Conservation (phyloP, 2,797 vertebrate species). For the Schizopygopsis pylzovi region DNA sequence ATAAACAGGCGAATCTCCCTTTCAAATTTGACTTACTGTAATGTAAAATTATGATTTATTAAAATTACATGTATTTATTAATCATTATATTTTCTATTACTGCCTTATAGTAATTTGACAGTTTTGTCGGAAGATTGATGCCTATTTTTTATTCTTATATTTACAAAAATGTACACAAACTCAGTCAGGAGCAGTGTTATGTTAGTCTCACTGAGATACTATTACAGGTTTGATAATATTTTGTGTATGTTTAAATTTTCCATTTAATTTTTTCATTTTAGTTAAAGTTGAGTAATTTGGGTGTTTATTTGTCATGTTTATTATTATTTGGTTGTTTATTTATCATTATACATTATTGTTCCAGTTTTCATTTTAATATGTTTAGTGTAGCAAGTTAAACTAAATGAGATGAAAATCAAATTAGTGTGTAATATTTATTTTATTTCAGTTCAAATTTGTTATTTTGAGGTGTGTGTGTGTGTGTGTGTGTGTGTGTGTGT, state of each 20-base stretch:
- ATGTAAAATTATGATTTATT: neutral
- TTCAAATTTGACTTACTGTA: neutral
- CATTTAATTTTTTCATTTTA: neutral
- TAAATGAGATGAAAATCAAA: neutral
- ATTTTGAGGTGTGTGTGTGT: too few species aligned
- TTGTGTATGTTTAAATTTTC: neutral
- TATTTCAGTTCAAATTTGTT: neutral
- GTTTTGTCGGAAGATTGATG: neutral
- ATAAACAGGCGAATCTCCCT: neutral
- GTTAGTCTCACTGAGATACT: neutral
- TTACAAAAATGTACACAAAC: neutral
- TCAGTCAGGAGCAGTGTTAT: neutral
- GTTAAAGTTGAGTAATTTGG: neutral
- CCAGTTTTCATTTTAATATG: neutral
- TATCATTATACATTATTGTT: neutral
- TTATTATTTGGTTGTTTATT: too few species aligned
- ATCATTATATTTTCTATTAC: neutral
- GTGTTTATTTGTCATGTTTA: neutral
- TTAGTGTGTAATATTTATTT: neutral
- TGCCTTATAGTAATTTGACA: neutral
- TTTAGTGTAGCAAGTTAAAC: neutral
- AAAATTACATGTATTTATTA: neutral
- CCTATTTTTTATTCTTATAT: neutral
- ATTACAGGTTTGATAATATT: neutral
- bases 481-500: too few species aligned